Evolutionary conservation across 2,888 invertebrate species (phyloP).

Genomic region (Eretmocerus hayati): DNA sequence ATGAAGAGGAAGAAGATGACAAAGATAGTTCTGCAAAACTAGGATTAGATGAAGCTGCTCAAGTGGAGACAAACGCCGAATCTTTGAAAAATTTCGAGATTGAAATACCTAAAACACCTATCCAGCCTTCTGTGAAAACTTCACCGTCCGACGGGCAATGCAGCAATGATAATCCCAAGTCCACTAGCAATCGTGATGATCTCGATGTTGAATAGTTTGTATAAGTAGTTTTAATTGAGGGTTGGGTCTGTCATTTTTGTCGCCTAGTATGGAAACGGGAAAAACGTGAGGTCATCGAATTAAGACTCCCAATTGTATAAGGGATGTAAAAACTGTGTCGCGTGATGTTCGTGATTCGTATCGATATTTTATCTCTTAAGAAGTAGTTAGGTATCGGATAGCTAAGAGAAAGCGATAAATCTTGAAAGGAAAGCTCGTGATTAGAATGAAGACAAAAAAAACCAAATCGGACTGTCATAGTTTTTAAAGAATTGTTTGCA

Average conservation of each 20-base stretch:
- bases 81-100: neutral
- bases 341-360: slow-evolving; percentile 1
- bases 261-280: slow-evolving; percentile 4
- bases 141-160: slow-evolving; percentile 26
- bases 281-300: slow-evolving; percentile 11
- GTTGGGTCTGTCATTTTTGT: slow-evolving; percentile 17
- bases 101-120: neutral
- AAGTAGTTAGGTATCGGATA: neutral
- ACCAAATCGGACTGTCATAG: neutral
- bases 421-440: too few species aligned
- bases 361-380: neutral
- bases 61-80: slow-evolving; percentile 6
- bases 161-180: slow-evolving; percentile 8
- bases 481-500: neutral
- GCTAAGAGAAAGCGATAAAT: neutral
- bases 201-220: slow-evolving; percentile 25
- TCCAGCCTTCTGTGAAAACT: slow-evolving; percentile 19
- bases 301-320: slow-evolving; percentile 8
- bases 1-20: slow-evolving; percentile 21
- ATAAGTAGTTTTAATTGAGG: slow-evolving; percentile 4
- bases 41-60: neutral
- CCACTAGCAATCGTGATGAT: slow-evolving; percentile 23
- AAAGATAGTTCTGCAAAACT: slow-evolving; percentile 10
- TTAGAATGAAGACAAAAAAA: too few species aligned
- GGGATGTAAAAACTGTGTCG: slow-evolving; percentile 2